phyloP scores from a whole-genome alignment of 2,797 vertebrate species.

The Moxostoma hubbsi region DNA sequence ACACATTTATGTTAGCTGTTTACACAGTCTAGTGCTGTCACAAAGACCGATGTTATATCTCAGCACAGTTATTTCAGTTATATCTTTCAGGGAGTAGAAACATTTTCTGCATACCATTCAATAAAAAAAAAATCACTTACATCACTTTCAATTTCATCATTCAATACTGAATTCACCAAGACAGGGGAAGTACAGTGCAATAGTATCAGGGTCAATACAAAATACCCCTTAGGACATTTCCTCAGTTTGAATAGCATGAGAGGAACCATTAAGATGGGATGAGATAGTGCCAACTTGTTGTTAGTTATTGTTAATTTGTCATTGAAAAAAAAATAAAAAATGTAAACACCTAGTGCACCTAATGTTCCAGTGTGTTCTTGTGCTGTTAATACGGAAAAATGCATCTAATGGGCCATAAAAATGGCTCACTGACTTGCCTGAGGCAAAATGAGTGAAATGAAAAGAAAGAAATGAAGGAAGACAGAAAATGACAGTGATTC shows the following conservation, averaged over 20 bases:
- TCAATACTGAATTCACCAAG: background rate
- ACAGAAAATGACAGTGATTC: background rate
- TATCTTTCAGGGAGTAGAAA: too few species aligned
- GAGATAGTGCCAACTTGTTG: background rate
- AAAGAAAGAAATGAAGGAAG: background rate
- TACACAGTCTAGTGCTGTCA: too few species aligned
- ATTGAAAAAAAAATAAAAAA: too few species aligned
- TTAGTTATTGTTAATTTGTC: too few species aligned
- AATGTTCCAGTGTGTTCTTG: background rate
- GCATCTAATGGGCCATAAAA: background rate
- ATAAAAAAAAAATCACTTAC: too few species aligned
- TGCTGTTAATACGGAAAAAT: constrained; percentile 12
- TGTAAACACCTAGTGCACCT: background rate
- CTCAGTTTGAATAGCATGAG: constrained; percentile 1
- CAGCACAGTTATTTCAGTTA: too few species aligned
- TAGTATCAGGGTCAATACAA: background rate
- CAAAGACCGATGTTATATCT: too few species aligned
- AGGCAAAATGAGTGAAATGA: background rate
- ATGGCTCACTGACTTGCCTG: background rate
- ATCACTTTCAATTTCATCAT: background rate
- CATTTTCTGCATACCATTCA: too few species aligned
- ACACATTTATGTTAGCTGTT: background rate
- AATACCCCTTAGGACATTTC: background rate
- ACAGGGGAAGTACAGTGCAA: background rate
- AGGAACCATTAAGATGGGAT: background rate